Conservation (phyloP, 2,113 vertebrate species). For the Xerus inauris region DNA sequence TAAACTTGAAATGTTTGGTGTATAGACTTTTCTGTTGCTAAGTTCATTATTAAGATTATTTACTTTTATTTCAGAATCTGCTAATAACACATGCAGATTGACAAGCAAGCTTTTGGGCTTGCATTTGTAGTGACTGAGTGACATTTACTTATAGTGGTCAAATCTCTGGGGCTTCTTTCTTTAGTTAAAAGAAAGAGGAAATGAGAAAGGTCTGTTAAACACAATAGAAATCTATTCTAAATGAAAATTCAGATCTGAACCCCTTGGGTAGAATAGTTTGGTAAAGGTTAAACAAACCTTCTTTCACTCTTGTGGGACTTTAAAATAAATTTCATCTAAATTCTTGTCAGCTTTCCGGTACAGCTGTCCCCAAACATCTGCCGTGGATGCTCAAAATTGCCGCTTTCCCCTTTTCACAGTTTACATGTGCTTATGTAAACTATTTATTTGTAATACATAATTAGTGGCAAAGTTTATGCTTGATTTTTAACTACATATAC, state of each 20-base stretch:
- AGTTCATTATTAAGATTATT: conserved; percentile 44
- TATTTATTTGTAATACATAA: conserved; percentile 78
- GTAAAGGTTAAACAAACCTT: conserved; percentile 79
- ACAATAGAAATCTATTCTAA: conserved; percentile 53
- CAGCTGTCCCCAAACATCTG: conserved; percentile 79
- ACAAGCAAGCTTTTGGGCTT: conserved; percentile 31
- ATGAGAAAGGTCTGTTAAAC: conserved; percentile 26
- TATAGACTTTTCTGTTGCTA: neutral
- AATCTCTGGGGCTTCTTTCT: conserved; percentile 28
- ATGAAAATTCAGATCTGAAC: conserved; percentile 59
- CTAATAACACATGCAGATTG: neutral
- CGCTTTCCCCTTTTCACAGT: conserved; percentile 22
- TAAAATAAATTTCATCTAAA: conserved; percentile 78
- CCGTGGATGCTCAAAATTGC: conserved; percentile 4
- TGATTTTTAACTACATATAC: conserved; percentile 55
- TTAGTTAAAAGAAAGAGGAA: neutral
- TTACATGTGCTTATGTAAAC: conserved; percentile 76
- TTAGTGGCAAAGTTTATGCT: conserved; percentile 66
- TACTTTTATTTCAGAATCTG: conserved; percentile 18
- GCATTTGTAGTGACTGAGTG: conserved; percentile 41
- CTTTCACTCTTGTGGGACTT: conserved; percentile 65
- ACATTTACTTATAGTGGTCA: conserved; percentile 55
- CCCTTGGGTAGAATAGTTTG: conserved; percentile 54
- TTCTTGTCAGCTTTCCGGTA: conserved; percentile 63
- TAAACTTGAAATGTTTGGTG: neutral